Conservation (phyloP, 1,140 invertebrate genomes). For the Drosophila lini region DNA sequence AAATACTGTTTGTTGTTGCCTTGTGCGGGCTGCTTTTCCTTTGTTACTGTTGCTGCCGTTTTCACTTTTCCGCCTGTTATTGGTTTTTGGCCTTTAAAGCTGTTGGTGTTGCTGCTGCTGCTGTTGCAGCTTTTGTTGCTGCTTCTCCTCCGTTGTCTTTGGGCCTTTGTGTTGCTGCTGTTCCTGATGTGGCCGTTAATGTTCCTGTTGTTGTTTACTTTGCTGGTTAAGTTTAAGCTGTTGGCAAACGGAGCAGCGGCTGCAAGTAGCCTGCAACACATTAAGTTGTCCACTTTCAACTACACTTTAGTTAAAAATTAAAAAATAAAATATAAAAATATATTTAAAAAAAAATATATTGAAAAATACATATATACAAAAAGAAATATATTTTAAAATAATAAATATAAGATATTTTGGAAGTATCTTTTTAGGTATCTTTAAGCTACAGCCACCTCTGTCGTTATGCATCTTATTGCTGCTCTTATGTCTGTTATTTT, state of each 20-base stretch:
- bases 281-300: constrained; percentile 3
- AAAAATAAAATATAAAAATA: background rate
- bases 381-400: background rate
- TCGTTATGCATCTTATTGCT: background rate
- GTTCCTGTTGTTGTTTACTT: constrained; percentile 9
- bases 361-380: background rate
- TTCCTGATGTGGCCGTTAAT: constrained; percentile 6
- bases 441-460: background rate
- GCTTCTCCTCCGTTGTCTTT: background rate
- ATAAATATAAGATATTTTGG: no score
- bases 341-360: background rate
- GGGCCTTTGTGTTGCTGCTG: constrained; percentile 2
- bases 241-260: constrained; percentile 4
- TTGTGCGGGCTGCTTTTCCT: constrained; percentile 8
- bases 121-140: background rate
- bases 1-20: constrained; percentile 17
- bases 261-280: constrained; percentile 10
- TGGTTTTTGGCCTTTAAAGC: constrained; percentile 22
- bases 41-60: constrained; percentile 29
- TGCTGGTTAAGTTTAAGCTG: constrained; percentile 12
- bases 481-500: background rate
- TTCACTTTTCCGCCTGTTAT: constrained; percentile 19
- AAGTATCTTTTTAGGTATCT: background rate
- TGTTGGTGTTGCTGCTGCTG: background rate
- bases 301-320: background rate